Base-by-base conservation (phyloP, 2,797 vertebrate genomes). In the Hybognathus amarus region DNA sequence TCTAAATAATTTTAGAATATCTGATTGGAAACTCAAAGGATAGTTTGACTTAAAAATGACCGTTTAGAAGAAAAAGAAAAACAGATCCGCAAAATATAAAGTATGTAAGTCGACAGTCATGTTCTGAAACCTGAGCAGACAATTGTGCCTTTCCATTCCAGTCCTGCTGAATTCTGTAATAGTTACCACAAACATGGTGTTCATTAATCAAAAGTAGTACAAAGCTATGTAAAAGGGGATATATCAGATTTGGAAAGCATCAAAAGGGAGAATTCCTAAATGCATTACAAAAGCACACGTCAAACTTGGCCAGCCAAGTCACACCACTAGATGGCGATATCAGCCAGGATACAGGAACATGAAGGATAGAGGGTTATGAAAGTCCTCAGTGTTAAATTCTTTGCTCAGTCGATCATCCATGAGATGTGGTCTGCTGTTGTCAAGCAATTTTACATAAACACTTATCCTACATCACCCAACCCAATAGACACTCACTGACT, bases 301-400 rank as follows among this genome's bases (percentile, higher is more conserved):
- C 88, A 78, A 94, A 95, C 96, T 95, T 93, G 96, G 96, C 97
- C 97, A 94, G 96, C 97, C 96, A 97, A 96, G 96, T 94, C 89
- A 92, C 88, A 90, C 90, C 92, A 94, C 92, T 92, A 94, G 95
- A 94, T 93, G 94, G 87, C 93, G 92, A 93, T 93, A 91, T 92
- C 86, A 91, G 91, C 87, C 88, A 93, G 74, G 88, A 88, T 86
- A 90, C 89, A 93, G 91, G 24, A 80, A 7, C 52, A 78, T 76
- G 54, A 67, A 45, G 15, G 56, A 68, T 45, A 8, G 42, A 18
- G 38, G 40, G 50, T 61, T 24, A 52, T 36, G 6, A 61, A 33
- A 63, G 67, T 50, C 40, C 15, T 68, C 36, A 36, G 64, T 77
- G 80, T 82, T 75, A 66, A 74, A 74, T 7, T 30, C n/a, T 82